phyloP scores from a whole-genome alignment of 2,113 vertebrate genomes.

The Hypanus sabinus region DNA sequence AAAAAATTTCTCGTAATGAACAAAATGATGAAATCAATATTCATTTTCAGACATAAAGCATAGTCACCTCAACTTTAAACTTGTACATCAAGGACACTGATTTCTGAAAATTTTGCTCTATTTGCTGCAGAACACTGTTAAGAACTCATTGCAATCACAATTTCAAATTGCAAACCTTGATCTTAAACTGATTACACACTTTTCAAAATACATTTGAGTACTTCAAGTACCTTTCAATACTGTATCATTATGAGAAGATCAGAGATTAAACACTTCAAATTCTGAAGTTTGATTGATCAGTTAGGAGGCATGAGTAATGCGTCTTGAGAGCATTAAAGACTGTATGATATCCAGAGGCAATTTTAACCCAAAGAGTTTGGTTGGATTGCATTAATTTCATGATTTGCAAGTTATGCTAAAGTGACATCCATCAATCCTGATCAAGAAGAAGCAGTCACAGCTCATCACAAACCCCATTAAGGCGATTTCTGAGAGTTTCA shows the following conservation, averaged over 20 bases:
- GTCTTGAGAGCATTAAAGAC: not conserved
- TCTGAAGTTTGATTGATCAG: not conserved
- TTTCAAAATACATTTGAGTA: not conserved
- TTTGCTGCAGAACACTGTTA: not conserved
- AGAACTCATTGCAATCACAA: not conserved
- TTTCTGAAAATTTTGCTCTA: not conserved
- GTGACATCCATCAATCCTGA: not conserved
- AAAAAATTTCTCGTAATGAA: not conserved
- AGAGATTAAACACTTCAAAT: conserved; percentile 11
- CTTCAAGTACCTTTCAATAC: not conserved
- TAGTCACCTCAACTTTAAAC: conserved; percentile 5
- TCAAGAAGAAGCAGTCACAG: not conserved
- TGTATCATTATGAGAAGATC: not conserved
- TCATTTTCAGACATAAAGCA: not conserved
- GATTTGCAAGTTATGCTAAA: not conserved
- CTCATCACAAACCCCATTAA: not conserved
- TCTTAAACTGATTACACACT: conserved; percentile 21
- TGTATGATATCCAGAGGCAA: not conserved
- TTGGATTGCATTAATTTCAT: not conserved
- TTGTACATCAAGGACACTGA: not conserved
- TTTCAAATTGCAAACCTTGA: not conserved
- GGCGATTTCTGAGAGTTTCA: not conserved
- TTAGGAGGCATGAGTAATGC: not conserved
- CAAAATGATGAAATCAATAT: not conserved
- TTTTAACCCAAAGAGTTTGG: not conserved